phyloP scores from a whole-genome alignment of 2,888 invertebrate genomes.

The Drosophila multiciliata region DNA sequence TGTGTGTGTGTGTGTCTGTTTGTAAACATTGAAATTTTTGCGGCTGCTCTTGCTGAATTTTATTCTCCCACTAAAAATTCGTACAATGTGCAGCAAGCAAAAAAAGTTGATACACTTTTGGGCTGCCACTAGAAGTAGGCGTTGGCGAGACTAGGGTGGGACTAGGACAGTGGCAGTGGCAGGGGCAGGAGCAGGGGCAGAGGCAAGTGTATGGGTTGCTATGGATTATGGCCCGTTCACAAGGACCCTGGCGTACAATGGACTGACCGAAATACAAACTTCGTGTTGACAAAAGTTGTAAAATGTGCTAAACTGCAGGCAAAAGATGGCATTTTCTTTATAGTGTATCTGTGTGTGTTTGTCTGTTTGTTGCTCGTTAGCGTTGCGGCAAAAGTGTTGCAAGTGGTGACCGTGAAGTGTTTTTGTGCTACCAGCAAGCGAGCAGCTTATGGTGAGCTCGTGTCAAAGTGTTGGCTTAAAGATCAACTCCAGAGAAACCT shows the following conservation, averaged over 20 bases:
- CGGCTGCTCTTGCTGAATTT: constrained; percentile 42
- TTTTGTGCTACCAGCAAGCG: constrained; percentile 56
- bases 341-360: constrained; percentile 13
- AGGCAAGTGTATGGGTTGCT: not conserved
- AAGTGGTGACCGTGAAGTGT: constrained; percentile 57
- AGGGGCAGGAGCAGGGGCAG: not conserved
- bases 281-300: constrained; percentile 58
- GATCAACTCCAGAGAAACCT: not conserved
- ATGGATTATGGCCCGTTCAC: not conserved
- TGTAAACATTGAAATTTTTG: constrained; percentile 46
- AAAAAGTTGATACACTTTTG: constrained; percentile 30
- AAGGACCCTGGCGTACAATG: constrained; percentile 6
- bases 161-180: too few relatives aligned
- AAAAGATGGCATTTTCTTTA: constrained; percentile 46
- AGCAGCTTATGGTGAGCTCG: constrained; percentile 31
- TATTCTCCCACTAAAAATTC: constrained; percentile 11
- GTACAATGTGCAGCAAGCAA: constrained; percentile 4
- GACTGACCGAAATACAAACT: constrained; percentile 47
- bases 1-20: constrained; percentile 31
- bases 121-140: constrained; percentile 12
- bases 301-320: constrained; percentile 40
- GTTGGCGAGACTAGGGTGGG: not conserved
- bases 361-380: constrained; percentile 61
- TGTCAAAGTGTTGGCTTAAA: constrained; percentile 31
- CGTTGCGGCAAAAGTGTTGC: constrained; percentile 54